Conservation (phyloP, 2,888 invertebrate species). For the Pteria penguin region DNA sequence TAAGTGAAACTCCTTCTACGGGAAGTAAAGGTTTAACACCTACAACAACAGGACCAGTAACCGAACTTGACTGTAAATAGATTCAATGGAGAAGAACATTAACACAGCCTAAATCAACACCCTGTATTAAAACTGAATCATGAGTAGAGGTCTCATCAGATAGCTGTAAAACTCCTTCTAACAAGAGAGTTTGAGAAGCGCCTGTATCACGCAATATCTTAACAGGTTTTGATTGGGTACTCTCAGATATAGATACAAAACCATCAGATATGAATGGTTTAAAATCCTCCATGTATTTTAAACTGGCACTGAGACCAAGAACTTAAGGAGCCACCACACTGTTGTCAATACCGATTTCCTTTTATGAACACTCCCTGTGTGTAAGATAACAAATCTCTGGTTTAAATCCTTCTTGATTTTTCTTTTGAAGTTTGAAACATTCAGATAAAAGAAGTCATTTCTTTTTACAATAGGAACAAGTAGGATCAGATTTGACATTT, state of each 20-base stretch:
- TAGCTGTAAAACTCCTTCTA: conserved; percentile 34
- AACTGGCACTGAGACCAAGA: not conserved
- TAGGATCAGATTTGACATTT: too few species aligned
- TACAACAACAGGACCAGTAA: conserved; percentile 34
- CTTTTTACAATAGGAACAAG: conserved; percentile 32
- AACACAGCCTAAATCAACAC: conserved; percentile 31
- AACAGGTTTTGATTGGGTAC: conserved; percentile 11
- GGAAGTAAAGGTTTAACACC: conserved; percentile 39
- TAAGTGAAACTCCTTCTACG: conserved; percentile 29
- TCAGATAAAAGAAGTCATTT: conserved; percentile 35
- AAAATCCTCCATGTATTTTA: conserved; percentile 30
- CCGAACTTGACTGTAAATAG: conserved; percentile 34
- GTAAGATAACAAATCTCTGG: not conserved
- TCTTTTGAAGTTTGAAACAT: conserved; percentile 36
- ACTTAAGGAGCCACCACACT: not conserved
- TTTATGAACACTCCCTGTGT: not conserved
- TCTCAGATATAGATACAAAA: conserved; percentile 37
- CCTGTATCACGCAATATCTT: conserved; percentile 45
- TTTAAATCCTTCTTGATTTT: not conserved
- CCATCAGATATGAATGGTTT: conserved; percentile 43
- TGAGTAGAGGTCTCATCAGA: conserved; percentile 25
- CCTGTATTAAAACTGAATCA: conserved; percentile 40
- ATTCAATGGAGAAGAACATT: conserved; percentile 45
- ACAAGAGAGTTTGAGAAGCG: conserved; percentile 30
- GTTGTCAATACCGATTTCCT: not conserved